phyloP scores from a whole-genome alignment of 2,797 vertebrate species.

The Alectoris magna region DNA sequence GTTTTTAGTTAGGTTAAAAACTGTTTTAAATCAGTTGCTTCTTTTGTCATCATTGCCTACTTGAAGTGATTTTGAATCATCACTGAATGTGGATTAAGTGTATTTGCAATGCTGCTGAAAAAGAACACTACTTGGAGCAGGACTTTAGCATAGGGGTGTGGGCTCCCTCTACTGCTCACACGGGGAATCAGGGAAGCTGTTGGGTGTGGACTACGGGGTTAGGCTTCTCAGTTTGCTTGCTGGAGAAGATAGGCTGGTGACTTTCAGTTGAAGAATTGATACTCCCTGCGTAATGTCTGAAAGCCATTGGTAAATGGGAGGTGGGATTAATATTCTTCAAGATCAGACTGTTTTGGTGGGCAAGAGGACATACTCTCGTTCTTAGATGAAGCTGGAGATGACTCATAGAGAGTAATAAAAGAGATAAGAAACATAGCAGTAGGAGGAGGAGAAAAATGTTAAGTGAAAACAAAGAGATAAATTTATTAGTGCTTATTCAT shows the following conservation, averaged over 20 bases:
- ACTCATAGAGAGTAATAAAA: not conserved
- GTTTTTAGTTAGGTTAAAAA: not conserved
- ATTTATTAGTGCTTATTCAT: not conserved
- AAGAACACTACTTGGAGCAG: not conserved
- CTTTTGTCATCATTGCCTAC: accelerated
- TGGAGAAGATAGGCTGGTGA: accelerated
- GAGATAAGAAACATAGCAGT: not conserved
- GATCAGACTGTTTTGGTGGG: not conserved
- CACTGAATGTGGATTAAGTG: not conserved
- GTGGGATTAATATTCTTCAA: not conserved
- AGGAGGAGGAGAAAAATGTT: not conserved
- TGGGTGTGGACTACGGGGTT: accelerated
- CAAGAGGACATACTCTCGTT: accelerated
- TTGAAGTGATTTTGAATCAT: not conserved
- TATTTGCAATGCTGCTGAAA: accelerated
- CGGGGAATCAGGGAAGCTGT: not conserved
- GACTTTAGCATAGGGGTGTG: not conserved
- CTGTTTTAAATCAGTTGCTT: accelerated
- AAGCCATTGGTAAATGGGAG: not conserved
- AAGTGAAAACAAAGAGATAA: not conserved
- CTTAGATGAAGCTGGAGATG: not conserved
- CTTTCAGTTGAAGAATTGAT: not conserved
- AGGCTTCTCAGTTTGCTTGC: not conserved
- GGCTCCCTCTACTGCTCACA: conserved; percentile 32
- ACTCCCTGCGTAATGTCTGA: not conserved